Conservation (phyloP, 2,888 invertebrate species). For the Oscheius sp. region DNA sequence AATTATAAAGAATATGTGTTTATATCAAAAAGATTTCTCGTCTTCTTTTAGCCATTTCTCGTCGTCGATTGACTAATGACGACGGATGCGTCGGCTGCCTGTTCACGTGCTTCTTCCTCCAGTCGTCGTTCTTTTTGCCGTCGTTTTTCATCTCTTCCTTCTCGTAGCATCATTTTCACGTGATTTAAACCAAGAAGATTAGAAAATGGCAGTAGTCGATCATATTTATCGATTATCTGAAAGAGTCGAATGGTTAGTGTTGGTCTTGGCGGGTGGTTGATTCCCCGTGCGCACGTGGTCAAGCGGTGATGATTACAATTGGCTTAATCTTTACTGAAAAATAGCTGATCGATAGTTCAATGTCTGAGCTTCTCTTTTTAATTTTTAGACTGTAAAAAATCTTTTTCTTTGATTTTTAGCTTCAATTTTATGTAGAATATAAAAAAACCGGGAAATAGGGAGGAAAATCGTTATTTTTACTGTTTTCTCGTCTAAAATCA, state of each 20-base stretch:
- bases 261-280: neutral
- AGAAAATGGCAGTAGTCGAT: slow-evolving; percentile 23
- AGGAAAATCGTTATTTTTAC: too few species aligned
- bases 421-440: too few species aligned
- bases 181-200: slow-evolving; percentile 5
- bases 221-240: slow-evolving; percentile 27
- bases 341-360: slow-evolving; percentile 16
- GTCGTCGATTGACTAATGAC: too few species aligned
- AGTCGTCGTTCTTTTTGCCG: slow-evolving; percentile 3
- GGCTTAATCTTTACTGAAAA: slow-evolving; percentile 31
- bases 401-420: neutral
- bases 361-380: slow-evolving; percentile 3
- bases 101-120: slow-evolving; percentile 19
- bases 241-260: too few species aligned
- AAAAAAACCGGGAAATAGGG: too few species aligned
- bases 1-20: too few species aligned
- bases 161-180: slow-evolving; percentile 20
- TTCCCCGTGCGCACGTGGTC: slow-evolving; percentile 9
- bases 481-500: neutral
- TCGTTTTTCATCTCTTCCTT: slow-evolving; percentile 16
- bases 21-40: too few species aligned
- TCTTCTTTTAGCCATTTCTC: too few species aligned
- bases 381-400: neutral
- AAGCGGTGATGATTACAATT: slow-evolving; percentile 23
- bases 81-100: too few species aligned